Evolutionary conservation across 1,140 invertebrate species (phyloP).

Genomic region (Apis florea): DNA sequence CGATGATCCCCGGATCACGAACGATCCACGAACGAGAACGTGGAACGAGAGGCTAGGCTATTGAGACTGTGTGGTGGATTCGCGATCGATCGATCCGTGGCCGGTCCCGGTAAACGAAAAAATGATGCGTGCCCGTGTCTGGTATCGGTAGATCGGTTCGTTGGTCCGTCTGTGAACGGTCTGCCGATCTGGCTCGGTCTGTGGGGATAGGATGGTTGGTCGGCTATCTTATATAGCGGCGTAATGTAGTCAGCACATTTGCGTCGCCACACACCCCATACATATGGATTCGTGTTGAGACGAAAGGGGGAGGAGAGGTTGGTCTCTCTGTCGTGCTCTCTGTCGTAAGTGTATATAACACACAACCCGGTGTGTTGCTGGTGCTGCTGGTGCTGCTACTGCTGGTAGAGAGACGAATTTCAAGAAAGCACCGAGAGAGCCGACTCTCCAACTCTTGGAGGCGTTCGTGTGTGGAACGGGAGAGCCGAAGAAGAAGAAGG

Average conservation of each 20-base stretch:
- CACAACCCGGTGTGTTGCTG: conserved; percentile 21
- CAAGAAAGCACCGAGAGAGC: conserved; percentile 61
- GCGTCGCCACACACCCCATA: conserved; percentile 74
- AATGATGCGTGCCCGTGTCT: background rate
- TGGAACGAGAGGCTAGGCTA: no score
- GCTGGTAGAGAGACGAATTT: conserved; percentile 67
- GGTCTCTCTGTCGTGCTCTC: conserved; percentile 33
- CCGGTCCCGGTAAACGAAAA: background rate
- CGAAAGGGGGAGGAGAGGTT: conserved; percentile 39
- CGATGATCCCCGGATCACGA: background rate
- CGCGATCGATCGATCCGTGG: background rate
- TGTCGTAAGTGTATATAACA: conserved; percentile 45
- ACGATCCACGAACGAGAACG: background rate
- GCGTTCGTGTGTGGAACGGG: conserved; percentile 28
- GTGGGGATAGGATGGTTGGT: conserved; percentile 74
- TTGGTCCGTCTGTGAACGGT: conserved; percentile 70
- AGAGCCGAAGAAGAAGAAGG: conserved; percentile 49
- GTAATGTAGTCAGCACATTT: conserved; percentile 80
- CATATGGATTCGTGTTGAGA: conserved; percentile 74
- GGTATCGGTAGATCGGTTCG: conserved; percentile 48
- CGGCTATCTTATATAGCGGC: conserved; percentile 77
- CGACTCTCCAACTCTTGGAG: conserved; percentile 18
- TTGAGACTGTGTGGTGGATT: no score
- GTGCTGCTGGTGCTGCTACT: conserved; percentile 35
- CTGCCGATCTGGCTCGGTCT: conserved; percentile 76